These are phyloP conservation scores for Cherax quadricarinatus DNA, from an alignment of 1,140 invertebrate genomes.

Conservation along the genomic window DNA sequence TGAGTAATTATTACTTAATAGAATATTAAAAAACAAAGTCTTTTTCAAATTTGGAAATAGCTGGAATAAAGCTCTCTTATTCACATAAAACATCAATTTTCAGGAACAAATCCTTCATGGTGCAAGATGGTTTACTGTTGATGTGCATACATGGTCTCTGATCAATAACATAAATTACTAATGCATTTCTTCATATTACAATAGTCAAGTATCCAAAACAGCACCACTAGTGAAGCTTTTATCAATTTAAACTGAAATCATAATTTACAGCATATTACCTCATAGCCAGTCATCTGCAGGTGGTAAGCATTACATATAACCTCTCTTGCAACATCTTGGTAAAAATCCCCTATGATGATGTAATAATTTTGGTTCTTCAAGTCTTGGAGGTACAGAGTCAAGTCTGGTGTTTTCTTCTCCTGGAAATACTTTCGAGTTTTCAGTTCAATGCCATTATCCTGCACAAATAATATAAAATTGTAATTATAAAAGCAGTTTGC, in stretches of 20 bases:
- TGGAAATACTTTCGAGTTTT: conserved; percentile 60
- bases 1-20: too few relatives aligned
- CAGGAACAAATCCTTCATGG: too few relatives aligned
- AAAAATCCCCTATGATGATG: conserved; percentile 90
- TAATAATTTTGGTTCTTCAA: conserved; percentile 82
- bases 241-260: too few relatives aligned
- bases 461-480: background rate
- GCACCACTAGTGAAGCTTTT: too few relatives aligned
- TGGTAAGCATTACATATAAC: conserved; percentile 88
- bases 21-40: too few relatives aligned
- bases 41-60: too few relatives aligned
- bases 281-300: conserved; percentile 77
- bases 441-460: conserved; percentile 60
- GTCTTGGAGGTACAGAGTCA: conserved; percentile 79
- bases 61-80: too few relatives aligned
- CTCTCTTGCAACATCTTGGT: conserved; percentile 82
- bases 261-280: conserved; percentile 43
- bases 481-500: background rate
- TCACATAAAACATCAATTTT: too few relatives aligned
- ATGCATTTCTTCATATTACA: background rate
- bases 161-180: too few relatives aligned
- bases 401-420: conserved; percentile 51
- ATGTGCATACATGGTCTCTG: too few relatives aligned
- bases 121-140: too few relatives aligned
- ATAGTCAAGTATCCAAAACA: background rate